Evolutionary conservation across 2,113 vertebrate genomes (phyloP).

Genomic region (Mohoua ochrocephala): DNA sequence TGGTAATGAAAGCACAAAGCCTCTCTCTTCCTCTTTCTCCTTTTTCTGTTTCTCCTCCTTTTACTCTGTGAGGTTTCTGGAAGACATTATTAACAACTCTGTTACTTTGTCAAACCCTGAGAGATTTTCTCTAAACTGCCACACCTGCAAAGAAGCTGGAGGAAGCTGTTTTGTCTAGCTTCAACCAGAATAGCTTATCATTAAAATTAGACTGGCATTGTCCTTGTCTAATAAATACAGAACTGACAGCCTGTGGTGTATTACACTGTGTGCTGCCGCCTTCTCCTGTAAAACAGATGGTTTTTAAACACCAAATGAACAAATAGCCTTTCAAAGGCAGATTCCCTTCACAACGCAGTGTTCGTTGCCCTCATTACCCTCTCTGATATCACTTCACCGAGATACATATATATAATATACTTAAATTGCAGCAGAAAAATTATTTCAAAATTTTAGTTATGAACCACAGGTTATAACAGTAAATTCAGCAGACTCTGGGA

Average conservation of each 20-base stretch:
- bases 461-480: not conserved
- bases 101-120: not conserved
- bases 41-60: not conserved
- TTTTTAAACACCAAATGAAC: not conserved
- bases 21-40: not conserved
- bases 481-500: constrained; percentile 32
- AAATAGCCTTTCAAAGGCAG: not conserved
- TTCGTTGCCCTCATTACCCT: not conserved
- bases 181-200: not conserved
- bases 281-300: not conserved
- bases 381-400: not conserved
- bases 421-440: not conserved
- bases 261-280: not conserved
- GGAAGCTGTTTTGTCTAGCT: not conserved
- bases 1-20: not conserved
- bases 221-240: not conserved
- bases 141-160: not conserved
- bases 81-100: not conserved
- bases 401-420: not conserved
- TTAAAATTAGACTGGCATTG: not conserved
- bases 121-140: not conserved
- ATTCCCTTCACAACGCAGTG: not conserved
- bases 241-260: not conserved
- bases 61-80: not conserved
- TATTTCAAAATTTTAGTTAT: not conserved